These are phyloP conservation scores for Hetaerina titia DNA, from an alignment of 2,888 invertebrate genomes.

Conservation along the genomic window DNA sequence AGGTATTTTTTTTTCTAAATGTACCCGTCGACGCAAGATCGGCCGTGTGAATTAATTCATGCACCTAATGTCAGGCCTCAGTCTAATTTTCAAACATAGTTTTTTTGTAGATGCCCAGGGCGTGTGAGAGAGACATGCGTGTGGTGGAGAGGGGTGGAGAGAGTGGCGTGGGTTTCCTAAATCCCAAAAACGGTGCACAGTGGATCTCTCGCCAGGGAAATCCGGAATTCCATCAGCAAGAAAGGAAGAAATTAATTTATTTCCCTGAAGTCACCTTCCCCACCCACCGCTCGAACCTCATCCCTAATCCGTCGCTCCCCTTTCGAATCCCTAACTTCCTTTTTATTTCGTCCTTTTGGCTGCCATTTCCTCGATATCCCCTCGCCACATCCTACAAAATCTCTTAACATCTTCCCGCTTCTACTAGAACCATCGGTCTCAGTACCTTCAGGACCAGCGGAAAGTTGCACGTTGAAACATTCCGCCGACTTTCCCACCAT, in stretches of 20 bases:
- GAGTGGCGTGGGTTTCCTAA: background rate
- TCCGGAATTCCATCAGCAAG: background rate
- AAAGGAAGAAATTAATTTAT: constrained; percentile 32
- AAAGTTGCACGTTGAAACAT: background rate
- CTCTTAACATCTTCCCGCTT: background rate
- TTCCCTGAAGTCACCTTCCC: background rate
- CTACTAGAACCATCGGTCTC: background rate
- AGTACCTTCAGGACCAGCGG: background rate
- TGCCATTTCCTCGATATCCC: background rate
- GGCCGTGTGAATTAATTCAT: background rate
- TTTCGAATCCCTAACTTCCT: background rate
- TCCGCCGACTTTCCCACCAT: too few relatives aligned
- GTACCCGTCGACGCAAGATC: background rate
- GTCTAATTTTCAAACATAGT: background rate
- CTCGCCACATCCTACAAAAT: background rate
- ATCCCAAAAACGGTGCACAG: background rate
- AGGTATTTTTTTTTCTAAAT: background rate
- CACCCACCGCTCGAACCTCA: background rate
- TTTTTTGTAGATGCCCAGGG: background rate
- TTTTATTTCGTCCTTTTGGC: background rate
- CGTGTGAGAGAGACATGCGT: background rate
- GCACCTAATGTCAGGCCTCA: background rate
- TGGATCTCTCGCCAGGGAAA: background rate
- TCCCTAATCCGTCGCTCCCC: background rate
- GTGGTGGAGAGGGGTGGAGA: background rate